Base-by-base conservation (phyloP, 2,113 vertebrate genomes). In the Choloepus hoffmanni region DNA sequence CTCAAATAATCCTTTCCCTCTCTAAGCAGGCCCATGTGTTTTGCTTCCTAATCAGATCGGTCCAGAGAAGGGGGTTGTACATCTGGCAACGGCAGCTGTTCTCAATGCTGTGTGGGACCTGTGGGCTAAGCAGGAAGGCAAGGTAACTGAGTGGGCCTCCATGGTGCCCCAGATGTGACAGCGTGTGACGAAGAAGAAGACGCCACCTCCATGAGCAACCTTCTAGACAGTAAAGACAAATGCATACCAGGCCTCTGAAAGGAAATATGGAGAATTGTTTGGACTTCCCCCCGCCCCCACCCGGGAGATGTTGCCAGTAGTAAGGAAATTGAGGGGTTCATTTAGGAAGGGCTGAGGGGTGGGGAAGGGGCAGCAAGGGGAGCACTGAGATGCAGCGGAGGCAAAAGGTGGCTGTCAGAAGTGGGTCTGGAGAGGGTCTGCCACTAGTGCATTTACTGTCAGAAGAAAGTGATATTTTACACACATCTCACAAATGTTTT, bases 71-170 rank as follows among this genome's bases (percentile, higher is more conserved):
- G 98, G 98, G 5, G 98, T 98, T 85, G 98, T 98, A 74, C 98
- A 98, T 43, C 93, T 99, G 95, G 98, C 99, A 4, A 97, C 96
- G 0, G 98, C 98, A 19, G 99, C 98, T 0, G 65, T 99, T n/a
- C 98, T 99, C 73, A 99, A 98, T 24, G 99, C 98, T 1, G 97
- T 99, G 78, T 99, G 99, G 99, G 99, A 99, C 95, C 98, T 99
- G 68, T 99, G 98, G 98, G 99, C 98, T 18, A 98, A 98, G 88
- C 55, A 95, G n/a, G 98, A 99, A 90, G 97, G 97, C 89, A 99
- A 99, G 98, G 98, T 98, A 95, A 89, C 6, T 23, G 58, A 5
- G 11, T 48, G 7, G 48, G 55, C 3, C 6, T 9, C 9, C 13
- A n/a, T 18, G n/a, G 13, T 36, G 7, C 73, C 5, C 2, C 24